Base-by-base conservation (phyloP, 1,140 invertebrate species). In the Carcinoscorpius rotundicauda region DNA sequence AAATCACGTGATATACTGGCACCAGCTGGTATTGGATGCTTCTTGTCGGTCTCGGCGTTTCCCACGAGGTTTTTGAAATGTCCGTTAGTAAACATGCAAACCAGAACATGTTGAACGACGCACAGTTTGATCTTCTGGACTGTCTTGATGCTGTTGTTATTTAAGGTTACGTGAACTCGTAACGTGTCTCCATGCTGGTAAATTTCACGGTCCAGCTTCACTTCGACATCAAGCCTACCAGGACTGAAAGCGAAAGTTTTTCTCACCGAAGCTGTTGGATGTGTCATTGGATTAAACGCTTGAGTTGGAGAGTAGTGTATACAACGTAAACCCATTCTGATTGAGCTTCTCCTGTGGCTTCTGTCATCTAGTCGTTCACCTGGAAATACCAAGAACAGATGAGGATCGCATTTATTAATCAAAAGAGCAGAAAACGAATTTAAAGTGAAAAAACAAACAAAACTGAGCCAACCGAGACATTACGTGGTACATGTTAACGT, bases 261-360 rank as follows among this genome's bases (percentile, higher is more conserved):
- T n/a, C 57, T 62, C 4, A 70, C 55, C 3, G 58, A 51, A 10
- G 68, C 57, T 3, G 53, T 11, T 5, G 68, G 65, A 4, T 63
- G 66, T 11, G 61, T 53, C 49, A 10, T 11, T 10, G 48, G 48
- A 4, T 49, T 29, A 9, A 55, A 60, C 5, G n/a, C 55, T 4
- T 62, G 66, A n/a, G 48, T 52, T 58, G 66, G 62, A 65, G 62
- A 78, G 77, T 75, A 69, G 72, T 89, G 86, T 4, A 89, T 81
- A 52, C 90, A 86, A 49, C 87, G 78, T 64, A 92, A 87, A 4
- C 87, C 86, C 85, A 92, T 88, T n/a, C 85, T 81, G 10, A 92
- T 86, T 49, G 83, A 84, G 63, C 83, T 85, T 62, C 86, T 81
- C 65, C 86, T 81, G 5, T 86, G 85, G 3, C 87, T 78, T 75